phyloP scores from a whole-genome alignment of 2,888 invertebrate species.

The Brachyopa scutellaris region DNA sequence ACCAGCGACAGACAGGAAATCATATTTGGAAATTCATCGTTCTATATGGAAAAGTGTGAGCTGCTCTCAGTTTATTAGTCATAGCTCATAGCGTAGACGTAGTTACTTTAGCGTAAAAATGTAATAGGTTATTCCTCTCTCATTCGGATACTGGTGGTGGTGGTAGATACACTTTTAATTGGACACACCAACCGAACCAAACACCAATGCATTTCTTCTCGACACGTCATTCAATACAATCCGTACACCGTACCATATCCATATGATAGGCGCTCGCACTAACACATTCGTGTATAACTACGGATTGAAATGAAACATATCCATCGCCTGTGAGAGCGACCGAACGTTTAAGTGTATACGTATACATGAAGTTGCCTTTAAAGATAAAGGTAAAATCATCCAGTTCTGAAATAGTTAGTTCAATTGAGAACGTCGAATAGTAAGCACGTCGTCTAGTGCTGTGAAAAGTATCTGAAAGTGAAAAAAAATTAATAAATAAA shows the following conservation, averaged over 20 bases:
- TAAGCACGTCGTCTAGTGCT: slow-evolving; percentile 53
- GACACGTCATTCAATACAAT: slow-evolving; percentile 29
- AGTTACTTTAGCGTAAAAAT: too few relatives aligned
- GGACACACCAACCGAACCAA: slow-evolving; percentile 15
- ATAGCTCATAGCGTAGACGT: not conserved
- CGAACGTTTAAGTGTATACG: too few relatives aligned
- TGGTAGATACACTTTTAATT: slow-evolving; percentile 47
- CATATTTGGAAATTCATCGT: too few relatives aligned
- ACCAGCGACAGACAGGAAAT: slow-evolving; percentile 3
- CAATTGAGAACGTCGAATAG: slow-evolving; percentile 57
- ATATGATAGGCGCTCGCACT: not conserved
- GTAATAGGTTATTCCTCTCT: slow-evolving; percentile 45
- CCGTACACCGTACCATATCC: too few relatives aligned
- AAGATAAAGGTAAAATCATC: slow-evolving; percentile 42
- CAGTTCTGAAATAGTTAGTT: slow-evolving; percentile 35
- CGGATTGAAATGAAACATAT: not conserved
- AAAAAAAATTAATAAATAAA: not conserved
- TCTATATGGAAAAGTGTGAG: slow-evolving; percentile 17
- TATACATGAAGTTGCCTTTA: slow-evolving; percentile 14
- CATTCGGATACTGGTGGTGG: not conserved
- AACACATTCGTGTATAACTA: not conserved
- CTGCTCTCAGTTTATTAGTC: slow-evolving; percentile 43
- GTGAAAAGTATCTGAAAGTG: slow-evolving; percentile 13
- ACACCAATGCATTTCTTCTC: not conserved
- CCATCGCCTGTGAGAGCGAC: too few relatives aligned